These are phyloP conservation scores for Pangasius mekongensis DNA, from an alignment of 2,797 vertebrate genomes.

Conservation along the genomic window DNA sequence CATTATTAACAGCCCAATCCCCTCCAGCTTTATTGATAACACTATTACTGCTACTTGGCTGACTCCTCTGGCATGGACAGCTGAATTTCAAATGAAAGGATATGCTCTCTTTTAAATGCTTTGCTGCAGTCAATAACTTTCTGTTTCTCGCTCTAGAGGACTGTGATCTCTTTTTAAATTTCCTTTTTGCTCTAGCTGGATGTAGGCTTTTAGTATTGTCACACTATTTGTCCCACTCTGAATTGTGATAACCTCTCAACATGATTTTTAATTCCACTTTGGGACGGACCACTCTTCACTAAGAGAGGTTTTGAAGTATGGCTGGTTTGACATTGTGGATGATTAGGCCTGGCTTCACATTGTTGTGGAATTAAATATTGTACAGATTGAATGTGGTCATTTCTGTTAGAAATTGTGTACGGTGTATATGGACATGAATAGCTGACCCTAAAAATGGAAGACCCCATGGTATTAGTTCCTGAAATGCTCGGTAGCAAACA, in stretches of 20 bases:
- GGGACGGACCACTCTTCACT: not conserved
- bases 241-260: conserved; percentile 32
- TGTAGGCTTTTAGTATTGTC: not conserved
- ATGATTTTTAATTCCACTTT: conserved; percentile 31
- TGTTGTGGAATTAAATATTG: not conserved
- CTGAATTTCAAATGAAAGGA: conserved; percentile 34
- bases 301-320: not conserved
- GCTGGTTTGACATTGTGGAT: conserved; percentile 1
- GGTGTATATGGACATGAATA: not conserved
- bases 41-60: conserved; percentile 36
- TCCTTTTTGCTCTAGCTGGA: not conserved
- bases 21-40: conserved; percentile 25
- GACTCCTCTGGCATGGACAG: not conserved
- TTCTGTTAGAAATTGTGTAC: not conserved
- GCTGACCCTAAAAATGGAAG: not conserved
- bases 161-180: not conserved
- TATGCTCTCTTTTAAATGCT: not conserved
- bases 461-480: not conserved
- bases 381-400: not conserved
- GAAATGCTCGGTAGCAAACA: not conserved
- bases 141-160: not conserved
- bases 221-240: conserved; percentile 24
- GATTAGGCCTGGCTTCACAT: not conserved
- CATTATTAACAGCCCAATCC: conserved; percentile 29
- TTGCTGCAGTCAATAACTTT: conserved; percentile 13